Conservation (phyloP, 2,113 vertebrate species). For the Guaruba guarouba region DNA sequence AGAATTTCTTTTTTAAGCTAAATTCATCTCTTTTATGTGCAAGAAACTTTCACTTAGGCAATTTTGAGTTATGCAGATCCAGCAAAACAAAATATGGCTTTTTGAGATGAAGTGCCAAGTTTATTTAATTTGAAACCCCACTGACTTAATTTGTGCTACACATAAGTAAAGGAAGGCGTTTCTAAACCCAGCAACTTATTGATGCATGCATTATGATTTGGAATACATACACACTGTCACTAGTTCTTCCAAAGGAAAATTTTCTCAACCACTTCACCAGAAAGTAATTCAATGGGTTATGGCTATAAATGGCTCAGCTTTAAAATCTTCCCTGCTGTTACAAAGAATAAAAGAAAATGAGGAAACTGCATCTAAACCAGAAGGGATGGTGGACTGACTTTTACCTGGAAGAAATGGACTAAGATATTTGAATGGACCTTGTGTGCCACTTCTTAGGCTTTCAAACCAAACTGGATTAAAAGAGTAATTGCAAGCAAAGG, state of each 20-base stretch:
- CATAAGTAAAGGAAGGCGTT: conserved; percentile 20
- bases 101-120: conserved; percentile 42
- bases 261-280: conserved; percentile 1
- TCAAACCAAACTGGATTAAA: background rate
- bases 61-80: conserved; percentile 47
- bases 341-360: conserved; percentile 1
- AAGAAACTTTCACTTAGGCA: conserved; percentile 46
- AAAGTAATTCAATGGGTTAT: conserved; percentile 28
- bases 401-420: background rate
- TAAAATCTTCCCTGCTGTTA: background rate
- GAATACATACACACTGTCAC: background rate
- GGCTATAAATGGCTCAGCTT: conserved; percentile 20
- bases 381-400: background rate
- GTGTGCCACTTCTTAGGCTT: background rate
- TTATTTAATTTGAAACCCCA: conserved; percentile 50
- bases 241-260: conserved; percentile 11
- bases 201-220: conserved; percentile 7
- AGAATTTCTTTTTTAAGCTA: conserved; percentile 40
- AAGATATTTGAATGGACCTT: background rate
- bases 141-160: conserved; percentile 52
- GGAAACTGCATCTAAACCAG: background rate
- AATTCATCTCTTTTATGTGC: conserved; percentile 43
- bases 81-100: conserved; percentile 62
- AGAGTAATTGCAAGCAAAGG: background rate
- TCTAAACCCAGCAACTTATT: conserved; percentile 40